Conservation (phyloP, 1,140 invertebrate genomes). For the Drosophila arawakana region DNA sequence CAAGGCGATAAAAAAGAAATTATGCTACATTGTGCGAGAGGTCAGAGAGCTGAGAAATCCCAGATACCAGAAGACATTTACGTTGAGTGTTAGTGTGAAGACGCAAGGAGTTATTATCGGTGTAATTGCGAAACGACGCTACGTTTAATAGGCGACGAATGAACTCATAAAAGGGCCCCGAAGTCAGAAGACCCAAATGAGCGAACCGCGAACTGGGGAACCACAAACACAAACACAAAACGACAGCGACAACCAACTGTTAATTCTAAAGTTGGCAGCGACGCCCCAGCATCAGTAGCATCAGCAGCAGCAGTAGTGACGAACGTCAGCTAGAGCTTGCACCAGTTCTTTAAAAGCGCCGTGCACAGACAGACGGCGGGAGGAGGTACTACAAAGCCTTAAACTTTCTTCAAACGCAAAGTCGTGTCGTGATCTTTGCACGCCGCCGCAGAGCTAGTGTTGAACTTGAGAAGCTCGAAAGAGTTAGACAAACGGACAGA, state of each 20-base stretch:
- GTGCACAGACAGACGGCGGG: conserved; percentile 39
- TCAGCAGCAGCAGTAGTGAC: conserved; percentile 14
- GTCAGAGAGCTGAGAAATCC: conserved; percentile 49
- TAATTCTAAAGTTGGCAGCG: conserved; percentile 57
- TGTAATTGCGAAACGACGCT: conserved; percentile 47
- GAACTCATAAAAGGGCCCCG: conserved; percentile 72
- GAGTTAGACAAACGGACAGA: conserved; percentile 28
- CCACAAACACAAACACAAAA: conserved; percentile 27
- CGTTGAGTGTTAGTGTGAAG: conserved; percentile 16
- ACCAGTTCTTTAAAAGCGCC: conserved; percentile 39
- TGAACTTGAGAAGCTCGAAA: conserved; percentile 59
- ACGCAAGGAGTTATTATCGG: conserved; percentile 23
- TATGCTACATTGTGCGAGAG: conserved; percentile 77
- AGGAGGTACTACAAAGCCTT: conserved; percentile 60
- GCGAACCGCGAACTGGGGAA: conserved; percentile 34
- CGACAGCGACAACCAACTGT: conserved; percentile 46
- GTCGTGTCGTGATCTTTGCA: conserved; percentile 58
- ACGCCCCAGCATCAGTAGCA: conserved; percentile 17
- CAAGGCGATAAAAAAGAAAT: conserved; percentile 78
- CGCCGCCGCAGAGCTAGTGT: conserved; percentile 51
- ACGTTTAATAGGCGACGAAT: conserved; percentile 72
- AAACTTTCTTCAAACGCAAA: conserved; percentile 67
- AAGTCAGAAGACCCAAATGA: conserved; percentile 40
- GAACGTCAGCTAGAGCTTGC: conserved; percentile 39
- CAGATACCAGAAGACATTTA: conserved; percentile 16